phyloP scores from a whole-genome alignment of 2,113 vertebrate species.

The Gymnarchus niloticus region DNA sequence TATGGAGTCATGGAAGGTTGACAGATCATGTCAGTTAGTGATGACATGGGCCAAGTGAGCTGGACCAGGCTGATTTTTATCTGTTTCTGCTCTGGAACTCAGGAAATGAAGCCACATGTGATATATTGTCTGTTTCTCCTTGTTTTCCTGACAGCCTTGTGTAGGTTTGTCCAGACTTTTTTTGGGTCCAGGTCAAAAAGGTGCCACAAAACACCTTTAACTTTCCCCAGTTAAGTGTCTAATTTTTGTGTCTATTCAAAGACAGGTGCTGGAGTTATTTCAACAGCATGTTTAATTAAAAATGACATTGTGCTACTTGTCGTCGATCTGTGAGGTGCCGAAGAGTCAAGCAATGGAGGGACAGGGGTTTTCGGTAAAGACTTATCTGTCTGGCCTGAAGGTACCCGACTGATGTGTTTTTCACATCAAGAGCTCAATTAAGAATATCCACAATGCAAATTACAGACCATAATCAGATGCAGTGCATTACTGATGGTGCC shows the following conservation, averaged over 20 bases:
- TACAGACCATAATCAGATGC: not conserved
- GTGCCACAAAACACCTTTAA: not conserved
- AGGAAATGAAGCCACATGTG: not conserved
- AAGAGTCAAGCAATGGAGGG: not conserved
- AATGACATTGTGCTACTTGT: not conserved
- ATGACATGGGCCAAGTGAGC: not conserved
- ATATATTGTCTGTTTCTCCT: not conserved
- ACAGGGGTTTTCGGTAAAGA: not conserved
- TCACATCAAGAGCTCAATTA: not conserved
- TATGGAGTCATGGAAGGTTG: constrained; percentile 8
- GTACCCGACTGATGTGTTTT: not conserved
- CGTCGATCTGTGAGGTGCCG: not conserved
- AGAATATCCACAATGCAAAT: constrained; percentile 2
- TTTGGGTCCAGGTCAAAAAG: not conserved
- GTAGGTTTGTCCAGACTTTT: not conserved
- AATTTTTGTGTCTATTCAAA: not conserved
- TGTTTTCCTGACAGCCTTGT: not conserved
- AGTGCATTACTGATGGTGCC: not conserved
- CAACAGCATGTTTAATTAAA: constrained; percentile 8
- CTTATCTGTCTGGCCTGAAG: not conserved
- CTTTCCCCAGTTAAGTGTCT: not conserved
- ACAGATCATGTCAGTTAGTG: not conserved
- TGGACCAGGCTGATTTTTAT: not conserved
- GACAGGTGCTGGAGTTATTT: not conserved
- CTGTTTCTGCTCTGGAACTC: constrained; percentile 7